These are phyloP conservation scores for Gymnosoma rotundatum DNA, from an alignment of 2,888 invertebrate species.

Conservation along the genomic window DNA sequence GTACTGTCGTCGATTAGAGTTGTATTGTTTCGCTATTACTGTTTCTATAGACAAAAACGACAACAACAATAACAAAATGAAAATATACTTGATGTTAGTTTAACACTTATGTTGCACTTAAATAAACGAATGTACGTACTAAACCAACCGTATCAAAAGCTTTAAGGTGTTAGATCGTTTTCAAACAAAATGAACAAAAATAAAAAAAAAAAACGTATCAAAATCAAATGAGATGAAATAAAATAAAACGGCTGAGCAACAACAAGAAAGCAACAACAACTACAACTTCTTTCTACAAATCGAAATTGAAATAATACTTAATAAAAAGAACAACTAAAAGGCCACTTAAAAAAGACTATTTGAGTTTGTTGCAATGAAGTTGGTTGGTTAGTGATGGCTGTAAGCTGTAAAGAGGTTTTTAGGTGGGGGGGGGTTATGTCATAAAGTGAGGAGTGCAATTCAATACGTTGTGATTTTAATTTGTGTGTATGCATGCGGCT, in stretches of 20 bases:
- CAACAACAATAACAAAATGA: not conserved
- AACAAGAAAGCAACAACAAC: not conserved
- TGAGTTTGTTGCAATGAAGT: constrained; percentile 1
- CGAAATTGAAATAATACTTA: constrained; percentile 38
- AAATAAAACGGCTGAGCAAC: too few species aligned
- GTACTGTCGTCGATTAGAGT: constrained; percentile 66
- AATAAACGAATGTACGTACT: constrained; percentile 21
- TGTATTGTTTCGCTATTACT: constrained; percentile 41
- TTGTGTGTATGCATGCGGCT: constrained; percentile 55
- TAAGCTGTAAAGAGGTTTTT: not conserved
- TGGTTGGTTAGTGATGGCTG: not conserved
- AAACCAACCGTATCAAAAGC: constrained; percentile 54
- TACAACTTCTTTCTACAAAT: constrained; percentile 28
- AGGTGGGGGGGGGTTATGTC: not conserved
- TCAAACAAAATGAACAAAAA: not conserved
- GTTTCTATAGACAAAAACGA: constrained; percentile 5
- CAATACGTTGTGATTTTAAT: constrained; percentile 67
- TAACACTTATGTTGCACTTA: constrained; percentile 67
- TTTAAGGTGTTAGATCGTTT: constrained; percentile 67
- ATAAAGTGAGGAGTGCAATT: constrained; percentile 42
- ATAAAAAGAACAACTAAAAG: constrained; percentile 17
- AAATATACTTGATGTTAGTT: constrained; percentile 56
- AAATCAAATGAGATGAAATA: constrained; percentile 15
- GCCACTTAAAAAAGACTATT: constrained; percentile 38
- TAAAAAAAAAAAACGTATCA: constrained; percentile 23